Conservation (phyloP, 2,113 vertebrate genomes). For the Trematocara marginatum region DNA sequence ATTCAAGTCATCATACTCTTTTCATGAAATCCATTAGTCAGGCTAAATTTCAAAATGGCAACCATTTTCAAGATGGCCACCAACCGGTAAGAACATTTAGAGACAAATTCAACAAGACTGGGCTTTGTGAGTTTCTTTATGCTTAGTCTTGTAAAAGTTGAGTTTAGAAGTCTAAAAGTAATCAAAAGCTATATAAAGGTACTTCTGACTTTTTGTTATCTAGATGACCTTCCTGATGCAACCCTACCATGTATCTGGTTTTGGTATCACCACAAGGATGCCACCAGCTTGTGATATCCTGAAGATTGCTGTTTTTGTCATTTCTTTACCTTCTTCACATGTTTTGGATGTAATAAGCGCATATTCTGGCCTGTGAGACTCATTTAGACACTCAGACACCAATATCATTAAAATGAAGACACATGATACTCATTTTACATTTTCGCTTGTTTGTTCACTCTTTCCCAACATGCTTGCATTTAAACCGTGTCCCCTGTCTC, state of each 20-base stretch:
- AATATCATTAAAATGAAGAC: not conserved
- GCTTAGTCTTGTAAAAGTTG: not conserved
- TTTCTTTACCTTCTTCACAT: not conserved
- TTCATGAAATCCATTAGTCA: not conserved
- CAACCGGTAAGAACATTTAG: not conserved
- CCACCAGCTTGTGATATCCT: not conserved
- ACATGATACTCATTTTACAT: not conserved
- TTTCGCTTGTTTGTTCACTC: accelerated
- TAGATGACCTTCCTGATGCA: not conserved
- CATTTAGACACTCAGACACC: not conserved
- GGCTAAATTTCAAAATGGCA: not conserved
- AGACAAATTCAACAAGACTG: not conserved
- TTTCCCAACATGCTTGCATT: not conserved
- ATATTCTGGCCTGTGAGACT: not conserved
- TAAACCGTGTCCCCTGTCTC: accelerated
- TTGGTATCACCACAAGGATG: not conserved
- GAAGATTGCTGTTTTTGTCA: not conserved
- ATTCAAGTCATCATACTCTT: not conserved
- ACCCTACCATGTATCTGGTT: accelerated
- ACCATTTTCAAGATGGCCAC: not conserved
- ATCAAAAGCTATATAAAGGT: not conserved
- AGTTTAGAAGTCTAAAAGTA: not conserved
- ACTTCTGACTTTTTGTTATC: not conserved
- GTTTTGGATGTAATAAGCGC: not conserved
- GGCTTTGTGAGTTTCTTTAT: not conserved